These are phyloP conservation scores for Bambusicola thoracicus DNA, from an alignment of 2,113 vertebrate genomes.

Conservation along the genomic window DNA sequence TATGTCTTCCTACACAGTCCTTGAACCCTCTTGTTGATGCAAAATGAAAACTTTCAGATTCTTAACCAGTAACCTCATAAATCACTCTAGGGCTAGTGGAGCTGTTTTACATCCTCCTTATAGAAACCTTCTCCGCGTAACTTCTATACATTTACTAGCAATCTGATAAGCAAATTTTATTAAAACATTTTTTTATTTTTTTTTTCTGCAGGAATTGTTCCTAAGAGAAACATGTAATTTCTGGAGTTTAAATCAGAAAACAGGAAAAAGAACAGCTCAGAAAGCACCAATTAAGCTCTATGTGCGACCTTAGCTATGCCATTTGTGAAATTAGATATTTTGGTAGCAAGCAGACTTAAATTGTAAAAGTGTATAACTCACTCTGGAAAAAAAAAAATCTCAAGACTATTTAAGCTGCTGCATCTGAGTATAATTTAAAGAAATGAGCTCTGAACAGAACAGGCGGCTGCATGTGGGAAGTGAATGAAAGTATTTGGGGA, in stretches of 20 bases:
- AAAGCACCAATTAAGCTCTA: not conserved
- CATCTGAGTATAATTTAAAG: constrained; percentile 39
- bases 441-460: constrained; percentile 28
- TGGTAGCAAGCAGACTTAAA: not conserved
- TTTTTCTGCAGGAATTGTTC: not conserved
- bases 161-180: not conserved
- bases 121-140: not conserved
- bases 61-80: not conserved
- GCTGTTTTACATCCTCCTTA: not conserved
- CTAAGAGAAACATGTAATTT: not conserved
- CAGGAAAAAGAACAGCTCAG: not conserved
- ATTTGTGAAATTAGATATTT: not conserved
- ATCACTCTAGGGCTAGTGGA: not conserved
- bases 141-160: not conserved
- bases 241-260: not conserved
- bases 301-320: not conserved
- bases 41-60: not conserved
- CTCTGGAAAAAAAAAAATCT: not conserved
- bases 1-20: not conserved
- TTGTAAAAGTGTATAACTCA: not conserved
- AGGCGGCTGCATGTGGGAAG: constrained; percentile 51
- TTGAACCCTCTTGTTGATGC: not conserved
- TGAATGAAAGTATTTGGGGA: not conserved
- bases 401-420: constrained; percentile 5
- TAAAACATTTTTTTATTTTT: not conserved